Conservation (phyloP, 2,113 vertebrate species). For the Parotia lawesii region DNA sequence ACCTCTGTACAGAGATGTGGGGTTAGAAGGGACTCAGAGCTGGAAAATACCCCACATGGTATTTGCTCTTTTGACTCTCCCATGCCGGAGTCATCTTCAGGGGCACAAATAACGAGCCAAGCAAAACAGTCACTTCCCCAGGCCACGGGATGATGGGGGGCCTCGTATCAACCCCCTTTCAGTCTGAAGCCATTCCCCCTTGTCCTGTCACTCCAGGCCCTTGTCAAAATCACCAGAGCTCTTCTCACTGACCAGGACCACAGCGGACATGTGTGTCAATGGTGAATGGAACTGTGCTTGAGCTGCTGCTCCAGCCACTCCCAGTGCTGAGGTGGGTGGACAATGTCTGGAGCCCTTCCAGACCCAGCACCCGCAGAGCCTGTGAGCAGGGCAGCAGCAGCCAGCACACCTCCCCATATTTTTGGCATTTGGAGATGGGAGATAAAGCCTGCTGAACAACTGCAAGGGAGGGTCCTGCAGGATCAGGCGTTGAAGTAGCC, state of each 20-base stretch:
- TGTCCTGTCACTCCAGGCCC: too few relatives aligned
- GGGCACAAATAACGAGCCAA: neutral
- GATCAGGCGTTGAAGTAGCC: fast-evolving
- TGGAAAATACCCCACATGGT: neutral
- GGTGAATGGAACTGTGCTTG: neutral
- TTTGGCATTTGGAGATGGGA: neutral
- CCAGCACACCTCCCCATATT: fast-evolving
- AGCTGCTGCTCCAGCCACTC: neutral
- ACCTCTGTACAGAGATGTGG: fast-evolving
- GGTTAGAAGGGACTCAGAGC: neutral
- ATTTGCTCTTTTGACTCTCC: neutral
- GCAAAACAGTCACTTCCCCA: neutral
- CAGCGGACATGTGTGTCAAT: fast-evolving
- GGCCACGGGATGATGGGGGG: too few relatives aligned
- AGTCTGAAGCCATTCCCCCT: neutral
- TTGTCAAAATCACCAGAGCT: neutral
- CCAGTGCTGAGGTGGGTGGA: neutral
- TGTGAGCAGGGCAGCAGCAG: neutral
- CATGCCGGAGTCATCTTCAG: neutral
- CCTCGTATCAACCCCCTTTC: fast-evolving
- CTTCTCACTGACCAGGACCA: neutral
- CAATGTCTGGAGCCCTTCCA: neutral
- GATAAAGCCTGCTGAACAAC: fast-evolving
- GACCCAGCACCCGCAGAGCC: fast-evolving
- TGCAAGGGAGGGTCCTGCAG: neutral